Evolutionary conservation across 2,797 vertebrate genomes (phyloP).

Genomic region (Pitangus sulphuratus): DNA sequence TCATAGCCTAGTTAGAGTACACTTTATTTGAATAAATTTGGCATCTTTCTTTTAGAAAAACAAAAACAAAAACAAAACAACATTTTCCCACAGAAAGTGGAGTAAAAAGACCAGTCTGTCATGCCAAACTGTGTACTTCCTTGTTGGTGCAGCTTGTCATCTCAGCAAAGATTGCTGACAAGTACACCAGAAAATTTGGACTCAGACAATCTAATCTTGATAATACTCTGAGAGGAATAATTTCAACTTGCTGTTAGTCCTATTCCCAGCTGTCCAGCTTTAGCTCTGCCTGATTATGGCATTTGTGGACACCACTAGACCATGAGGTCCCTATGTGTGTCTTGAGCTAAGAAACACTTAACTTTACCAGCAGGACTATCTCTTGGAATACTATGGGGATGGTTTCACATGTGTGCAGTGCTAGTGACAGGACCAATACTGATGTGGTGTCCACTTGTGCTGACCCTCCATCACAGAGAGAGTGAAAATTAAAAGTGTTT

Average conservation of each 20-base stretch:
- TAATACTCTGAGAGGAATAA: not conserved
- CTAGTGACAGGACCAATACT: not conserved
- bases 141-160: not conserved
- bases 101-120: not conserved
- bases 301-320: not conserved
- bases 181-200: not conserved
- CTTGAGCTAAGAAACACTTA: not conserved
- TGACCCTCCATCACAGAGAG: not conserved
- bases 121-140: fast-evolving
- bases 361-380: not conserved
- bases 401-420: not conserved
- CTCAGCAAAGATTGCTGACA: not conserved
- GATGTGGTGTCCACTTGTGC: not conserved
- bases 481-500: not conserved
- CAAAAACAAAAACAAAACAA: no score
- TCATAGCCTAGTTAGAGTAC: not conserved
- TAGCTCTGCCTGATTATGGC: not conserved
- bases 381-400: not conserved
- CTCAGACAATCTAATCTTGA: not conserved
- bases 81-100: not conserved
- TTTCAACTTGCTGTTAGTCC: fast-evolving
- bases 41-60: not conserved
- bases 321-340: not conserved
- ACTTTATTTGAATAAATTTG: not conserved
- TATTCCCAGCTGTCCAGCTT: not conserved